Evolutionary conservation across 2,113 vertebrate species (phyloP).

Genomic region (Cercopithecus mona): DNA sequence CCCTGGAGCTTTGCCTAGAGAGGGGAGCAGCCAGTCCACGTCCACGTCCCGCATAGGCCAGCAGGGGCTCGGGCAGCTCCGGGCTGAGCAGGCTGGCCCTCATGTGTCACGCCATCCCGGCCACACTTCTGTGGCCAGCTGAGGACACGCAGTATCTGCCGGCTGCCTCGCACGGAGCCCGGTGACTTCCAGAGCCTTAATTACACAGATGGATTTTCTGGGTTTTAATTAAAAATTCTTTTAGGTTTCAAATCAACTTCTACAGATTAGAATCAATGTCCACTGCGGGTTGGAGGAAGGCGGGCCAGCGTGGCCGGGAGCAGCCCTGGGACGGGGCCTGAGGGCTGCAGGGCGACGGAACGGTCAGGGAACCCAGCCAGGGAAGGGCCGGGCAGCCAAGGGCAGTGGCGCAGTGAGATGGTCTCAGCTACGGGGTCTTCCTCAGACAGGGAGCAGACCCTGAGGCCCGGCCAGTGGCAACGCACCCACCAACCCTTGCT

Average conservation of each 20-base stretch:
- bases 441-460: neutral
- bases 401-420: rapidly evolving
- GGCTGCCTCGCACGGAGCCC: neutral
- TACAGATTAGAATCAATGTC: slow-evolving; percentile 22
- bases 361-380: no score
- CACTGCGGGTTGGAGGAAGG: neutral
- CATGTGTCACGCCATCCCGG: neutral
- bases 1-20: neutral
- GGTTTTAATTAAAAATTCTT: slow-evolving; percentile 72
- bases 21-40: no score
- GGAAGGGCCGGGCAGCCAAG: rapidly evolving
- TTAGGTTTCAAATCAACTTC: slow-evolving; percentile 16
- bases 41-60: neutral
- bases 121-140: neutral
- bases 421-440: rapidly evolving
- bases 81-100: neutral
- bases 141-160: neutral
- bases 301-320: rapidly evolving
- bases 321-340: rapidly evolving
- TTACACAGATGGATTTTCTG: slow-evolving; percentile 60
- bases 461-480: neutral
- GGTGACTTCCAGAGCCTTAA: neutral
- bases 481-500: no score
- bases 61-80: neutral
- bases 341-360: neutral